These are phyloP conservation scores for Neoitamus cyanurus DNA, from an alignment of 2,888 invertebrate genomes.

Conservation along the genomic window DNA sequence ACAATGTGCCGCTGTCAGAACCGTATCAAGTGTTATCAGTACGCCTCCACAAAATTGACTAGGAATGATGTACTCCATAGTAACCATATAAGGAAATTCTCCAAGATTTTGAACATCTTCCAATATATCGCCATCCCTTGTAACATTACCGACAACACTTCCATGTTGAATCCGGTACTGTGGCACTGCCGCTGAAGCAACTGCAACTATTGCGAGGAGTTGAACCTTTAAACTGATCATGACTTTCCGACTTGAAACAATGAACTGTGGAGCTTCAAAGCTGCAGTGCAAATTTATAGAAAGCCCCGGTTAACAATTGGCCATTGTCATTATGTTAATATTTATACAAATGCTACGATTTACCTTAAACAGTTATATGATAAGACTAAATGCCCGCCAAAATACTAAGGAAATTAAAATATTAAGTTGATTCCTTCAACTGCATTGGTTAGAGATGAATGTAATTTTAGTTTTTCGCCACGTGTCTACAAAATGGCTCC, in stretches of 20 bases:
- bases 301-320: background rate
- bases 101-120: background rate
- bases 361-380: background rate
- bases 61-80: background rate
- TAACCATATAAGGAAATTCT: background rate
- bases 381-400: no score
- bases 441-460: no score
- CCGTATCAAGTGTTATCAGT: background rate
- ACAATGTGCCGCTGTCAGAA: background rate
- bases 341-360: background rate
- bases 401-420: no score
- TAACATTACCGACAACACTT: background rate
- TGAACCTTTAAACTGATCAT: background rate
- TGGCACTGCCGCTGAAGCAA: background rate
- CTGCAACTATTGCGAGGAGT: background rate
- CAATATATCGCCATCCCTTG: background rate
- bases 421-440: no score
- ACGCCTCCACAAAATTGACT: background rate
- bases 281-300: background rate
- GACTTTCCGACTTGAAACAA: background rate
- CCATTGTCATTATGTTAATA: background rate
- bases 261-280: background rate
- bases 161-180: background rate
- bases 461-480: no score
- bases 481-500: no score